phyloP scores from a whole-genome alignment of 2,797 vertebrate species.

The Microhierax caerulescens region DNA sequence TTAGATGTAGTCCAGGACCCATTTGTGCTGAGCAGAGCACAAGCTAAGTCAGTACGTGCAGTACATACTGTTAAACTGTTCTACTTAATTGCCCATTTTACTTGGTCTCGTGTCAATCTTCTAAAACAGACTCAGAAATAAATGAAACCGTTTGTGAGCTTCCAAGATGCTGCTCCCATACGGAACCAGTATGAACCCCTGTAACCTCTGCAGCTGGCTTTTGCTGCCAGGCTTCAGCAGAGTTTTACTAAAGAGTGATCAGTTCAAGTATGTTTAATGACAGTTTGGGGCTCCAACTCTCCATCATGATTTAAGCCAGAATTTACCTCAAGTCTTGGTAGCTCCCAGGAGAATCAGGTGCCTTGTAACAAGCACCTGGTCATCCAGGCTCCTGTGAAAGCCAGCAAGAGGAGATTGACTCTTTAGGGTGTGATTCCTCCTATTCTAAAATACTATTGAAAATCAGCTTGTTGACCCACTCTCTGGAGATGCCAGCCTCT shows the following conservation, averaged over 20 bases:
- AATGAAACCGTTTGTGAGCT: neutral
- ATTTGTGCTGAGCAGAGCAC: neutral
- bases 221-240: neutral
- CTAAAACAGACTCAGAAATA: neutral
- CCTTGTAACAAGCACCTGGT: no score
- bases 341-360: neutral
- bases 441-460: neutral
- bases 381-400: neutral
- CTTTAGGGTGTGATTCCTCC: neutral
- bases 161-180: neutral
- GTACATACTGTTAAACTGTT: neutral
- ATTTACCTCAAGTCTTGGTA: neutral
- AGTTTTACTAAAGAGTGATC: neutral
- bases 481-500: neutral
- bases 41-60: neutral
- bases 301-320: neutral
- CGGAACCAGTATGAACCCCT: neutral
- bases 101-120: rapidly evolving
- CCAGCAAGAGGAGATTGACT: neutral
- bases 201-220: neutral
- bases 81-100: neutral
- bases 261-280: neutral
- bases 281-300: neutral
- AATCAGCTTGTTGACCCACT: neutral
- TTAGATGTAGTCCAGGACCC: neutral